Percentiles rank a stretch among this genome's conserved stretches.
Evolutionary conservation across 1,140 invertebrate genomes (phyloP).

Genomic region (Leptopilina clavipes): DNA sequence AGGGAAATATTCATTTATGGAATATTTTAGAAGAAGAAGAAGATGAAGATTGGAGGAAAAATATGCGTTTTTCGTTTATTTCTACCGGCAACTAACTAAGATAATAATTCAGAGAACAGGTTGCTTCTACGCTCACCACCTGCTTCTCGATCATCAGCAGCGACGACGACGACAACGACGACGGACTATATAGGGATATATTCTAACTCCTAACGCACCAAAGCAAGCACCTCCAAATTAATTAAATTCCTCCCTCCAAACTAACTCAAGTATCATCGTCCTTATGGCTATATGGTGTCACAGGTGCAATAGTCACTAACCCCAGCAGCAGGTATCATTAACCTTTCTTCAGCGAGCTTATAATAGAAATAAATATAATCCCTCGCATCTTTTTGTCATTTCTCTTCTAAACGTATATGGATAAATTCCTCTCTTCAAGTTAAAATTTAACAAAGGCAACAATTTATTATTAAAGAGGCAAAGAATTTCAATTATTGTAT

Average conservation of each 20-base stretch:
- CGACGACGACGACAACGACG: too few relatives aligned
- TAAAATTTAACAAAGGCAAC: too few relatives aligned
- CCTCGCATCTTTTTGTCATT: constrained; percentile 1
- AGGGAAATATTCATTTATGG: neutral
- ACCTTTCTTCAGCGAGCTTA: neutral
- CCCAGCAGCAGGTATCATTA: constrained; percentile 2
- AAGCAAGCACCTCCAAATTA: constrained; percentile 51
- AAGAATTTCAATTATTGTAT: too few relatives aligned
- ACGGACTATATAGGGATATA: neutral
- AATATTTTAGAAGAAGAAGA: neutral
- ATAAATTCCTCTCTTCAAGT: neutral
- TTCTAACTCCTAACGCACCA: constrained; percentile 24
- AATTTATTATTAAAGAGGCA: too few relatives aligned
- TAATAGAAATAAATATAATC: neutral
- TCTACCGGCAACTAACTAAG: neutral
- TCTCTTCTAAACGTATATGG: neutral
- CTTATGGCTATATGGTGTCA: constrained; percentile 45
- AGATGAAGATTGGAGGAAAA: neutral
- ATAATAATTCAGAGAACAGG: constrained; percentile 2
- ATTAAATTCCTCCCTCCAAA: constrained; percentile 52
- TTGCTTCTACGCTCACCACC: constrained; percentile 17
- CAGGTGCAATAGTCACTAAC: constrained; percentile 51
- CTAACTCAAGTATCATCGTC: constrained; percentile 41
- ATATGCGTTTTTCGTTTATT: constrained; percentile 10
- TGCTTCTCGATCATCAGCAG: constrained; percentile 11